These are phyloP conservation scores for Fulica atra DNA, from an alignment of 2,113 vertebrate species.

Conservation along the genomic window DNA sequence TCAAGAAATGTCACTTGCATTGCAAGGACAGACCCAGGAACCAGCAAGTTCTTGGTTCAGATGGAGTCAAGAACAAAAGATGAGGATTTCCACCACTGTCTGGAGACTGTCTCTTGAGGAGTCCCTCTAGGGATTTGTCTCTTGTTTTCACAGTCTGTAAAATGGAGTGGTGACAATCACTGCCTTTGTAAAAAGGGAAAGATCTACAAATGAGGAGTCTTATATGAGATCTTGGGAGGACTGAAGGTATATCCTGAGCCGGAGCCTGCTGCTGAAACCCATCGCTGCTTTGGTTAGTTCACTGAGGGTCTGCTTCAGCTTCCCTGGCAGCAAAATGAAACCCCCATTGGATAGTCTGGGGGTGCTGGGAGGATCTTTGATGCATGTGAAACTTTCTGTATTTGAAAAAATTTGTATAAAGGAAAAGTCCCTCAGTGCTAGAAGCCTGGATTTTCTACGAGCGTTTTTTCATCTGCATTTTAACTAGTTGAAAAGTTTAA, in stretches of 20 bases:
- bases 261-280: background rate
- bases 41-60: background rate
- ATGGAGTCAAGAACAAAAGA: background rate
- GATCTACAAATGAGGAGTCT: background rate
- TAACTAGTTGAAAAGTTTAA: background rate
- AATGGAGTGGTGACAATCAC: background rate
- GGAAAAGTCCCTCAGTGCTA: background rate
- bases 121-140: background rate
- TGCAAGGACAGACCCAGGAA: background rate
- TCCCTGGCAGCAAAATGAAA: background rate
- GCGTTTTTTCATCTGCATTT: background rate
- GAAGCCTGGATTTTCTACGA: background rate
- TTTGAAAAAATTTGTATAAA: background rate
- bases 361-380: background rate
- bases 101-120: background rate
- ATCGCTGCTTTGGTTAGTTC: background rate
- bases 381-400: background rate
- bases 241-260: background rate
- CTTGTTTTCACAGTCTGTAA: background rate
- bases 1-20: background rate
- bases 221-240: background rate
- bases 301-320: background rate
- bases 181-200: background rate
- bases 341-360: background rate
- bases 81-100: background rate